Conservation (phyloP, 1,140 invertebrate genomes). For the Halotydeus destructor region DNA sequence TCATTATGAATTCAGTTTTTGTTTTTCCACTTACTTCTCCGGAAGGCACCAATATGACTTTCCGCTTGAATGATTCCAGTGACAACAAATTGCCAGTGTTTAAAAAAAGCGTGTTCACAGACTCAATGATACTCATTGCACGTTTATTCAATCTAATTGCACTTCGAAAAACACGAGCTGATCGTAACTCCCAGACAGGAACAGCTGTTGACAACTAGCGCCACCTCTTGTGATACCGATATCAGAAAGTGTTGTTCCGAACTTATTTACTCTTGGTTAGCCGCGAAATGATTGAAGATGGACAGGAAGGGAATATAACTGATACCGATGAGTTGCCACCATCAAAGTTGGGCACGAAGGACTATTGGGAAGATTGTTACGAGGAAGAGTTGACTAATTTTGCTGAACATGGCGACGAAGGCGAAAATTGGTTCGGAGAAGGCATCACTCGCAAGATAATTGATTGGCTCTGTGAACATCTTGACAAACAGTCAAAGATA, state of each 20-base stretch:
- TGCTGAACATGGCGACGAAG: constrained; percentile 56
- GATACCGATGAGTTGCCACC: neutral
- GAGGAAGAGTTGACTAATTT: constrained; percentile 57
- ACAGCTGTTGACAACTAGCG: neutral
- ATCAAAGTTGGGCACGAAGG: constrained; percentile 10
- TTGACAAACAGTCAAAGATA: constrained; percentile 31
- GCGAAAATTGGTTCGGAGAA: constrained; percentile 51
- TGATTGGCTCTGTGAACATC: constrained; percentile 52
- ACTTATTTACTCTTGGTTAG: neutral
- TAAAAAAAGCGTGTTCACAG: constrained; percentile 29
- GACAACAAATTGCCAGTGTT: constrained; percentile 68
- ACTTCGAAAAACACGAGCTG: neutral
- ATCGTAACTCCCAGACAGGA: too few species aligned
- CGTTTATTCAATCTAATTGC: neutral
- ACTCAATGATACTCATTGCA: too few species aligned
- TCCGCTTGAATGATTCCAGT: constrained; percentile 55
- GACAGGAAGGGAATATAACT: constrained; percentile 4
- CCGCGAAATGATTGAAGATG: constrained; percentile 2
- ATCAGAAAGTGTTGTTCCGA: too few species aligned
- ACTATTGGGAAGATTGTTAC: constrained; percentile 55
- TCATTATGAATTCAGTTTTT: neutral
- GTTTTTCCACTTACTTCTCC: constrained; percentile 42
- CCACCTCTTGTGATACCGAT: too few species aligned
- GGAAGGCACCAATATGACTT: constrained; percentile 51
- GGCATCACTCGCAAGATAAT: constrained; percentile 8